Evolutionary conservation across 2,888 invertebrate genomes (phyloP).

Genomic region (Tryphoninae sp.): DNA sequence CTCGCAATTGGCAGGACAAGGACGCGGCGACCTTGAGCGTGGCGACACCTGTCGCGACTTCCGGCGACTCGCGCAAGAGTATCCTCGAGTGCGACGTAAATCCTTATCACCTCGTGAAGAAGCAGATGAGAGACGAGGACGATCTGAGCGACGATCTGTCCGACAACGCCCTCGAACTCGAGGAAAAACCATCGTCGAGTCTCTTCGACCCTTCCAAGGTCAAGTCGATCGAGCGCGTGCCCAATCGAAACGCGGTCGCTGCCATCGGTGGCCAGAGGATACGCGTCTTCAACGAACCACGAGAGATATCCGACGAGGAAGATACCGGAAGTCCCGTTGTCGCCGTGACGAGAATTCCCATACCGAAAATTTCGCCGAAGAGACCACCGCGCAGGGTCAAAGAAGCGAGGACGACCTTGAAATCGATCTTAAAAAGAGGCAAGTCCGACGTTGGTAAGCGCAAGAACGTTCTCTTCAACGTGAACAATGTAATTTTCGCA

Average conservation of each 20-base stretch:
- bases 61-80: constrained; percentile 82
- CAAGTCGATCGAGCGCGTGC: constrained; percentile 79
- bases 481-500: constrained; percentile 79
- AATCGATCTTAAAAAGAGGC: constrained; percentile 75
- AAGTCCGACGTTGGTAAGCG: constrained; percentile 69
- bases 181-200: constrained; percentile 67
- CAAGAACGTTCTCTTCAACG: constrained; percentile 78
- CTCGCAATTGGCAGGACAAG: constrained; percentile 68
- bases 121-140: constrained; percentile 73
- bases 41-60: neutral
- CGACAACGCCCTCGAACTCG: constrained; percentile 74
- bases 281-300: constrained; percentile 84
- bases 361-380: constrained; percentile 83
- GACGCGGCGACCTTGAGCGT: neutral
- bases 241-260: constrained; percentile 75
- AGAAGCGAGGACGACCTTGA: constrained; percentile 78
- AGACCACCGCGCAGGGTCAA: constrained; percentile 84
- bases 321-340: constrained; percentile 43
- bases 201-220: constrained; percentile 79
- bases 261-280: constrained; percentile 88
- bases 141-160: constrained; percentile 80
- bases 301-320: constrained; percentile 73
- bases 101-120: constrained; percentile 90
- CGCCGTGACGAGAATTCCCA: constrained; percentile 75
- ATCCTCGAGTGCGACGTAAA: constrained; percentile 93